Conservation (phyloP, 2,888 invertebrate species). For the Clusia tigrina region DNA sequence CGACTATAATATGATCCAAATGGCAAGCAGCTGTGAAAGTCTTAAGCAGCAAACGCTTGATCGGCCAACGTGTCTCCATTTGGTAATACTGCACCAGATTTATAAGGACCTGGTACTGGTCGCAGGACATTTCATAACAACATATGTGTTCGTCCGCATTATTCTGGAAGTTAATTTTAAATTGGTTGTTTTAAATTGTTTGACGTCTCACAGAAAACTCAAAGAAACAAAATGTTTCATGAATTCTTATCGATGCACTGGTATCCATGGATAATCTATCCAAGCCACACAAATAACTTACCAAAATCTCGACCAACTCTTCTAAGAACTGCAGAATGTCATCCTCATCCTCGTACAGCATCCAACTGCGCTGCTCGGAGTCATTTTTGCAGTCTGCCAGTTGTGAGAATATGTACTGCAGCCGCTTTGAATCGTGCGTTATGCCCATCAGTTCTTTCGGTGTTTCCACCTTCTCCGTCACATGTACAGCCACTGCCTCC, state of each 20-base stretch:
- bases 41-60: slow-evolving; percentile 81
- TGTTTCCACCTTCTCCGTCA: slow-evolving; percentile 72
- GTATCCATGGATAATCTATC: too few species aligned
- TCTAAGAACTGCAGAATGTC: slow-evolving; percentile 86
- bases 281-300: slow-evolving; percentile 64
- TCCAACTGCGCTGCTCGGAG: slow-evolving; percentile 95
- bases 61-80: slow-evolving; percentile 91
- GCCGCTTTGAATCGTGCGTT: slow-evolving; percentile 83
- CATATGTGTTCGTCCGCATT: slow-evolving; percentile 92
- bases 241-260: too few species aligned
- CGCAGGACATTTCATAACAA: slow-evolving; percentile 81
- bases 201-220: too few species aligned
- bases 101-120: slow-evolving; percentile 83
- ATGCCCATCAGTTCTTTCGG: slow-evolving; percentile 71
- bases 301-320: slow-evolving; percentile 84
- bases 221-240: too few species aligned
- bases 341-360: slow-evolving; percentile 90
- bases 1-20: slow-evolving; percentile 81
- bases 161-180: slow-evolving; percentile 72
- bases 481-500: slow-evolving; percentile 69
- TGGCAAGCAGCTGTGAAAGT: slow-evolving; percentile 90
- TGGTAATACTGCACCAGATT: slow-evolving; percentile 93
- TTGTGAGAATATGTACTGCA: slow-evolving; percentile 84
- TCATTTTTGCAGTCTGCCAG: slow-evolving; percentile 91
- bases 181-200: too few species aligned